These are phyloP conservation scores for Cephus spinipes DNA, from an alignment of 2,888 invertebrate genomes.

Conservation along the genomic window DNA sequence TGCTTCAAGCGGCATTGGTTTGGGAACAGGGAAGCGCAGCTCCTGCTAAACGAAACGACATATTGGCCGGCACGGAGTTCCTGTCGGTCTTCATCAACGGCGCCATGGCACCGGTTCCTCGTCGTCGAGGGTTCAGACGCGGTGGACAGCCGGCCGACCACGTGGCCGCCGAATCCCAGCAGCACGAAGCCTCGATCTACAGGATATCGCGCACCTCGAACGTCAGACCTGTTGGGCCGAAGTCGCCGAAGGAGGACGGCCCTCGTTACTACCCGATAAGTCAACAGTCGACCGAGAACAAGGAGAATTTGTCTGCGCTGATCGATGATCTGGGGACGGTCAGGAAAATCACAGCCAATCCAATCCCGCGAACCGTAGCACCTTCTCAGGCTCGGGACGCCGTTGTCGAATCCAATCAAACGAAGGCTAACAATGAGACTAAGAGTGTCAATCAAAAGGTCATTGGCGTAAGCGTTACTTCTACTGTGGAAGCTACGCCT, in stretches of 20 bases:
- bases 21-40: conserved; percentile 51
- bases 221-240: conserved; percentile 28
- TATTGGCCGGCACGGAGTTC: conserved; percentile 67
- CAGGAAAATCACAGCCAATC: conserved; percentile 39
- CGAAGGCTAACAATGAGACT: background rate
- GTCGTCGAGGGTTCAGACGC: conserved; percentile 46
- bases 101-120: conserved; percentile 59
- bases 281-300: conserved; percentile 45
- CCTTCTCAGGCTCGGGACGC: background rate
- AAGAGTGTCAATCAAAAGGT: conserved; percentile 45
- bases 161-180: conserved; percentile 57
- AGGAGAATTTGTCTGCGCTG: conserved; percentile 47
- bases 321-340: conserved; percentile 52
- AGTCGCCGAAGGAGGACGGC: conserved; percentile 44
- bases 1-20: conserved; percentile 55
- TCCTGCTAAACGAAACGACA: conserved; percentile 62
- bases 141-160: conserved; percentile 44
- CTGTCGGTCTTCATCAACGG: conserved; percentile 67
- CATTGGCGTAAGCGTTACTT: conserved; percentile 72
- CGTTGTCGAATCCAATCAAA: too few species aligned
- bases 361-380: conserved; percentile 30
- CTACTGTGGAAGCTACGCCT: conserved; percentile 72
- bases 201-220: conserved; percentile 61
- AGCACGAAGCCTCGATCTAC: conserved; percentile 62
- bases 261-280: conserved; percentile 58